Evolutionary conservation across 2,888 invertebrate species (phyloP), one percentile per base, ranked within the genome.

Genomic region (Dilophus febrilis): DNA sequence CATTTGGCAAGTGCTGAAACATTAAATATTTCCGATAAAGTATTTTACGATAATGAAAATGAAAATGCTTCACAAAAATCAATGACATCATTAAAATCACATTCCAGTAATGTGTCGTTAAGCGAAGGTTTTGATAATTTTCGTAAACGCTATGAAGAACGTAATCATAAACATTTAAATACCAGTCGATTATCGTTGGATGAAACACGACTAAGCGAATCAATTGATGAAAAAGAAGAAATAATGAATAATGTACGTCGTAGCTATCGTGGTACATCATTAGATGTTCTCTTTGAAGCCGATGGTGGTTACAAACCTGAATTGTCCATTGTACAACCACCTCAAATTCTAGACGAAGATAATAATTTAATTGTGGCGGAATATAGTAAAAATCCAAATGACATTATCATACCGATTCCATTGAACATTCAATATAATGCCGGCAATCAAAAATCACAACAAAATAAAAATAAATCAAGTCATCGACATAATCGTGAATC

Each of bases 1-100:
- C 55, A 55, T 34, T 44, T 62, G 40, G 62, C 62, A 2, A 61
- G 62, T 26, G 51, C 56, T 16, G 62, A 62, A 45, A 61, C 62
- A 3, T 48, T 62, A 6, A 61, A 60, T 40, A 54, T 60, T 2
- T 61, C 57, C 4, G 61, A 61, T 42, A 61, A 61, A 43, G 50
- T 47, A 8, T 43, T 49, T 43, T 3, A 51, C 55, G 41, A 40
- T 13, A 51, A 19, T 27, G 19, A 17, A 3, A 17, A 41, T 29
- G 34, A 40, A 10, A 19, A 38, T 16, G n/a, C 3, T 14, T 18
- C n/a, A 17, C 22, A 30, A 8, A 38, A 31, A 16, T 38, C 38
- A 32, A 22, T 7, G 14, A 17, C 5, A 4, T 12, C 12, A 12
- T 35, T 35, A 7, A 10, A 6, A 18, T 10, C 5, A 35, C 16